Percentiles rank a stretch among this genome's conserved stretches.
Conservation (phyloP, 2,797 vertebrate genomes). For the Petrocephalus sullivani region DNA sequence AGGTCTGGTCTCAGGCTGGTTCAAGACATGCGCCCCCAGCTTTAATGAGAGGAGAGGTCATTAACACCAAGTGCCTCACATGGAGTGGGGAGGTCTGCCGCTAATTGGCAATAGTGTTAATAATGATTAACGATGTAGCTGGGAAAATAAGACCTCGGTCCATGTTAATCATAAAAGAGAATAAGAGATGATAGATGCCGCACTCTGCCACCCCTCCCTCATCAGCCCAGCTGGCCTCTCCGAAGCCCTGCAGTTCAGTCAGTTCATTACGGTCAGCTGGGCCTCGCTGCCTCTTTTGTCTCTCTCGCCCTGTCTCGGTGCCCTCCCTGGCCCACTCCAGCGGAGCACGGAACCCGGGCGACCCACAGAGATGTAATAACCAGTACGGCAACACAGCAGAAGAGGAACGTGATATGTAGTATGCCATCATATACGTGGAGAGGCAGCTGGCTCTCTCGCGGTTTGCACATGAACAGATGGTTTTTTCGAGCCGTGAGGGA, state of each 20-base stretch:
- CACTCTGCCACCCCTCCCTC: neutral
- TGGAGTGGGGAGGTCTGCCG: neutral
- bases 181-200: neutral
- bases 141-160: neutral
- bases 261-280: neutral
- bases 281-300: neutral
- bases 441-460: neutral
- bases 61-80: neutral
- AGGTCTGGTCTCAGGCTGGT: neutral
- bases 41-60: neutral
- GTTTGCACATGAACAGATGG: neutral
- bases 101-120: constrained; percentile 8
- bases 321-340: neutral
- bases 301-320: neutral
- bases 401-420: neutral
- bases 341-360: neutral
- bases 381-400: neutral
- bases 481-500: neutral
- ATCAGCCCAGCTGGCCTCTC: neutral
- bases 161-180: neutral
- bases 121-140: neutral
- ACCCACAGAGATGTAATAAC: neutral
- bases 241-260: neutral
- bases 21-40: neutral
- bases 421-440: neutral